phyloP scores from a whole-genome alignment of 2,113 vertebrate species.

The Scytalopus superciliaris region DNA sequence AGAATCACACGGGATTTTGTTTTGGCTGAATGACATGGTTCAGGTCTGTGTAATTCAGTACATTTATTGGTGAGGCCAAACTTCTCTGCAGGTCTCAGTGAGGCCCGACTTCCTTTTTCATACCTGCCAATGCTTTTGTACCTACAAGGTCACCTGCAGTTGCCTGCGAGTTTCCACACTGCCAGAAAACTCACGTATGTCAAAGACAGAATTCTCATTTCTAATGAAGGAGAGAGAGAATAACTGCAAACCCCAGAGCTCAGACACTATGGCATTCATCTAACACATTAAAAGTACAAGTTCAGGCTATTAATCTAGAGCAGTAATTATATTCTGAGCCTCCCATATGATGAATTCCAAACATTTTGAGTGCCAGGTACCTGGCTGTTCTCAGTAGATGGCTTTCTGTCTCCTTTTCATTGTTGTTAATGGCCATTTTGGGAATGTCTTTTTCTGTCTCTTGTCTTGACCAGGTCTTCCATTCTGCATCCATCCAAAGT shows the following conservation, averaged over 20 bases:
- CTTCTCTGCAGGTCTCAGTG: neutral
- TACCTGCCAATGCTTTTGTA: neutral
- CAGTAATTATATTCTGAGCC: neutral
- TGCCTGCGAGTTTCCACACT: neutral
- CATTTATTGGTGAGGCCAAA: neutral
- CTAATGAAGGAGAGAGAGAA: neutral
- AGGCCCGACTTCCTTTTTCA: neutral
- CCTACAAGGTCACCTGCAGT: neutral
- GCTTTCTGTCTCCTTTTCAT: neutral
- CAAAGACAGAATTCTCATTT: neutral
- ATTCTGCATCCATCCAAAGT: neutral
- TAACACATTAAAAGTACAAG: neutral
- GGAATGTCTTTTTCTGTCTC: neutral
- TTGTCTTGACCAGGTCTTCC: neutral
- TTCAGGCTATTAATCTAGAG: neutral
- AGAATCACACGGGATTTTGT: neutral
- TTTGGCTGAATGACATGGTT: neutral
- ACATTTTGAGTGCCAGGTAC: neutral
- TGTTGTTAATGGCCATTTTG: neutral
- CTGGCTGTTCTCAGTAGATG: neutral
- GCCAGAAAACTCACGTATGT: neutral
- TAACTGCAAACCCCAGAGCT: neutral
- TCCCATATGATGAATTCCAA: neutral
- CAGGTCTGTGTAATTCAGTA: neutral
- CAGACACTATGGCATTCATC: neutral